A percentile compares a stretch with the other conserved stretches of the same genome.
phyloP scores from a whole-genome alignment of 2,113 vertebrate genomes.

The Melanerpes formicivorus region DNA sequence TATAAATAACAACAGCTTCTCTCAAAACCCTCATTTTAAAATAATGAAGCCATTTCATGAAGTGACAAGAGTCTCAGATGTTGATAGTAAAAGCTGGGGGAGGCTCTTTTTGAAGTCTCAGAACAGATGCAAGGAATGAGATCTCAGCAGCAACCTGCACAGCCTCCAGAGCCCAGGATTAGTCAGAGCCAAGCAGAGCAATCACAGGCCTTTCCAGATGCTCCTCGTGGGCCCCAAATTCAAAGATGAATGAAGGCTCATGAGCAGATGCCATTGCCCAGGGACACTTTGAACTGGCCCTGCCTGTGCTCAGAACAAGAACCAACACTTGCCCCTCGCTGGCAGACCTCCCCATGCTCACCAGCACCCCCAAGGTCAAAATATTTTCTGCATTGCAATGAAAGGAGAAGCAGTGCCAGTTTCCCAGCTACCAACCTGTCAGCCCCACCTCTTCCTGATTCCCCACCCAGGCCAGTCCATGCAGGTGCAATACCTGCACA shows the following conservation, averaged over 20 bases:
- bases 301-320: background rate
- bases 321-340: fast-evolving
- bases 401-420: background rate
- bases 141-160: background rate
- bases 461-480: too few relatives aligned
- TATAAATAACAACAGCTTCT: slow-evolving; percentile 59
- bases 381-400: background rate
- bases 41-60: slow-evolving; percentile 48
- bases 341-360: fast-evolving
- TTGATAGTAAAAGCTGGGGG: background rate
- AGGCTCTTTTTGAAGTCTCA: background rate
- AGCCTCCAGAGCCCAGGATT: background rate
- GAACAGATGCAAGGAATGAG: background rate
- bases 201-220: background rate
- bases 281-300: background rate
- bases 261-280: background rate
- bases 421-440: background rate
- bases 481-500: background rate
- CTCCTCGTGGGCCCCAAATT: background rate
- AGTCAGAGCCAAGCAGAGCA: background rate
- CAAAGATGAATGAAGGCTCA: background rate
- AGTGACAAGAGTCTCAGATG: slow-evolving; percentile 12
- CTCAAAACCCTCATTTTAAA: slow-evolving; percentile 25
- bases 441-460: background rate
- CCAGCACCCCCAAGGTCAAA: background rate